Conservation (phyloP, 2,888 invertebrate species). For the Scrobipalpa costella region DNA sequence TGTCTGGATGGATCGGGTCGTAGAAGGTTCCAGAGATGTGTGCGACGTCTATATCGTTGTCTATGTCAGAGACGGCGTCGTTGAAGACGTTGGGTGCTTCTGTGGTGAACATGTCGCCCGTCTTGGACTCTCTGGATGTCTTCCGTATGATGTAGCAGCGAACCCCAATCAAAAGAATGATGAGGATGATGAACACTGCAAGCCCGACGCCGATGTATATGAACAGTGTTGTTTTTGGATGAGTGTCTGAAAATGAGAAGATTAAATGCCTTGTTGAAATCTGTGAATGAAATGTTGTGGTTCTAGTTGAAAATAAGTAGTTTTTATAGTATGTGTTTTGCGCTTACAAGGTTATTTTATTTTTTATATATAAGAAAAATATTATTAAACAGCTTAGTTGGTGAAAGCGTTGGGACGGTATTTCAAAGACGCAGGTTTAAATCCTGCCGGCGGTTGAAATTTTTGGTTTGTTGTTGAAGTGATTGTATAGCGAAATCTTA, state of each 20-base stretch:
- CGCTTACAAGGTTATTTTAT: no score
- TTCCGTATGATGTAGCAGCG: constrained; percentile 56
- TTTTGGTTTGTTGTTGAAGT: no score
- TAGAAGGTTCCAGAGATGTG: constrained; percentile 76
- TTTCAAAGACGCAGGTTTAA: no score
- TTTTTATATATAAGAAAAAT: no score
- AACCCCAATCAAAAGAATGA: constrained; percentile 46
- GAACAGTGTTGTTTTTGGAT: constrained; percentile 38
- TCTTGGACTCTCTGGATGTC: constrained; percentile 57
- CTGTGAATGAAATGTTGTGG: not conserved
- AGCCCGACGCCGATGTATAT: constrained; percentile 55
- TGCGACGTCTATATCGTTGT: constrained; percentile 69
- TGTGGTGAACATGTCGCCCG: constrained; percentile 71
- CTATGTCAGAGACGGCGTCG: constrained; percentile 69
- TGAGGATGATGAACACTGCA: constrained; percentile 46
- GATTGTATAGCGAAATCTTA: no score
- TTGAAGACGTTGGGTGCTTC: constrained; percentile 73
- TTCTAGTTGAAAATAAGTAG: no score
- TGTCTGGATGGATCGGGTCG: constrained; percentile 72
- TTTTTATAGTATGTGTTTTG: no score
- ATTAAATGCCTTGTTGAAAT: not conserved
- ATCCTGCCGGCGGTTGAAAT: no score
- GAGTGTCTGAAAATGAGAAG: constrained; percentile 7
- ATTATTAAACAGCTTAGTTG: no score
- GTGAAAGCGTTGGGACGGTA: no score